Conservation (phyloP, 1,140 invertebrate genomes). For the Heliconius congener region DNA sequence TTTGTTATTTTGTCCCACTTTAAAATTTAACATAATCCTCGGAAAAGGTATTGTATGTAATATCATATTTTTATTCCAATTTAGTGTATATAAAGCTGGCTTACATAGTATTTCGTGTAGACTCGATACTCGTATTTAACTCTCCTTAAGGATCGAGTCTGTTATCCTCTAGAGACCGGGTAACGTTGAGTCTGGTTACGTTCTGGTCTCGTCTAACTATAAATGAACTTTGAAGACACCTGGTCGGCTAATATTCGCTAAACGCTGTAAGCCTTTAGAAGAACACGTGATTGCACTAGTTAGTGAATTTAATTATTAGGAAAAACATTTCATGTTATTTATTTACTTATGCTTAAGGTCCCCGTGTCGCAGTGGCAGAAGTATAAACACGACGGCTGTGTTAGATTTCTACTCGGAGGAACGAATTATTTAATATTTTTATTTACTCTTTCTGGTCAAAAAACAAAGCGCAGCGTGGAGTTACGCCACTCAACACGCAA, state of each 20-base stretch:
- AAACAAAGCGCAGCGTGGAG: too few species aligned
- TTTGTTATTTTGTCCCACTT: background rate
- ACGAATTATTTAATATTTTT: too few species aligned
- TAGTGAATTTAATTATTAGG: conserved; percentile 1
- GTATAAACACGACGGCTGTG: background rate
- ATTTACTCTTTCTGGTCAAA: too few species aligned
- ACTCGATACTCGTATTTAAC: conserved; percentile 10
- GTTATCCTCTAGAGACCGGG: conserved; percentile 32
- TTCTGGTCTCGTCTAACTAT: conserved; percentile 16
- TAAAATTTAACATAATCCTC: background rate
- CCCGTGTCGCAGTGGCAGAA: background rate
- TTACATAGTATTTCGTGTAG: conserved; percentile 15
- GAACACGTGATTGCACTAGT: background rate
- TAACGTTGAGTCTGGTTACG: conserved; percentile 26
- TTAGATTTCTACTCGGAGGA: too few species aligned
- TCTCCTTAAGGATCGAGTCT: conserved; percentile 24
- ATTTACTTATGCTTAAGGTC: background rate
- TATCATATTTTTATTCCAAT: background rate
- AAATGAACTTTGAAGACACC: conserved; percentile 7
- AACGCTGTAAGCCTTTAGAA: background rate
- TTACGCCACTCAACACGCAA: too few species aligned
- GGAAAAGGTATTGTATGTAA: background rate
- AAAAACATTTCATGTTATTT: background rate
- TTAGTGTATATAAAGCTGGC: conserved; percentile 3
- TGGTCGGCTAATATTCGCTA: background rate